Evolutionary conservation across 2,797 vertebrate genomes (phyloP), one percentile per base, ranked within the genome.

Genomic region (Lophotriccus pileatus): DNA sequence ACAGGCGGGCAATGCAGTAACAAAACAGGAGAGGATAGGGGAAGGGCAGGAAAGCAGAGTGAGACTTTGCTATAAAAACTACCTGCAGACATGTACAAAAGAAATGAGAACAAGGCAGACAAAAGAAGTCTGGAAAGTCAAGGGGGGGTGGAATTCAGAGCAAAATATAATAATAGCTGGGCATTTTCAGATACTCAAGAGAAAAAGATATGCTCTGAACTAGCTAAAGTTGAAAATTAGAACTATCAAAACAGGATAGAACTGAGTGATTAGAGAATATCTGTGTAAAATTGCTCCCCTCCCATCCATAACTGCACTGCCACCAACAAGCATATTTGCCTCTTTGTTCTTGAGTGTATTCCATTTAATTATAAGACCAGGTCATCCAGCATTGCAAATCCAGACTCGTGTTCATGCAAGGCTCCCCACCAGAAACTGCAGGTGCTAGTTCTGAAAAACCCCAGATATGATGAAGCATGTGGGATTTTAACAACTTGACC

Each of bases 1-100:
- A 93, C 59, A 88, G 89, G 79, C 49, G 66, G 53, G 55, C 2
- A 9, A 70, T 18, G 68, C 49, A 68, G 53, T 47, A 78, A 77
- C 55, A 80, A 84, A 95, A 90, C 76, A 79, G 89, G 78, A 75
- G 84, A 87, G 53, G 49, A 19, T 72, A 66, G 55, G 59, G 81
- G 79, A 89, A 82, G 88, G 56, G 69, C 62, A 70, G 84, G 52
- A 82, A 88, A 90, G 79, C 39, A 75, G 78, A 79, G 67, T 52
- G 74, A 81, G 84, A 59, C 84, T 95, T 90, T 78, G 72, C 63
- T 87, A 27, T 70, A 94, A 89, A 91, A 97, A 66, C 90, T 82
- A 94, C 93, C 94, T 95, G 91, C 91, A 93, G 94, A 87, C 75
- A 55, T 25, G 58, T 52, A 94, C 46, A 92, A 94, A 94, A 94